A percentile compares a stretch with the other conserved stretches of the same genome.
phyloP scores from a whole-genome alignment of 2,888 invertebrate species.

The Hermaeophaga mercurialis region DNA sequence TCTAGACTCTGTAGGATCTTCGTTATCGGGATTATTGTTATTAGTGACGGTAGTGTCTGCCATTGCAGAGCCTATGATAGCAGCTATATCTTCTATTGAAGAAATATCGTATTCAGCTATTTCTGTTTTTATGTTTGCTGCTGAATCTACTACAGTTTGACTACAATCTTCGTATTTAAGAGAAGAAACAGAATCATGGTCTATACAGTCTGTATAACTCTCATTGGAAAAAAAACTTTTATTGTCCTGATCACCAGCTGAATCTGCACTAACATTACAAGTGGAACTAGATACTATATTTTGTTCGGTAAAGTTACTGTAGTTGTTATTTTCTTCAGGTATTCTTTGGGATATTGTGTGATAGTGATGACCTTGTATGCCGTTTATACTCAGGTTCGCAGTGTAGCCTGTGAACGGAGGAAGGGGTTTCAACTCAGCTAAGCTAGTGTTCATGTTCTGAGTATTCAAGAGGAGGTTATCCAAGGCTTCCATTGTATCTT shows the following conservation, averaged over 20 bases:
- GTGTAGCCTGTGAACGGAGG: constrained; percentile 88
- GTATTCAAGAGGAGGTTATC: constrained; percentile 47
- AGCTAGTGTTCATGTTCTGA: constrained; percentile 63
- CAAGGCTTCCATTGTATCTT: constrained; percentile 68
- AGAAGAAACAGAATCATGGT: constrained; percentile 65
- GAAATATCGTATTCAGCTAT: constrained; percentile 70
- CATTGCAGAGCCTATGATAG: constrained; percentile 86
- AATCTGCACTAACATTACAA: constrained; percentile 61
- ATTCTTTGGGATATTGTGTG: constrained; percentile 81
- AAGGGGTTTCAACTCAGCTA: constrained; percentile 83
- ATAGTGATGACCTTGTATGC: constrained; percentile 86
- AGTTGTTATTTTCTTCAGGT: constrained; percentile 72
- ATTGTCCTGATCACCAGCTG: constrained; percentile 57
- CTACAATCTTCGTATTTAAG: constrained; percentile 62
- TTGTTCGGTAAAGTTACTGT: constrained; percentile 65
- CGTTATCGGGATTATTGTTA: constrained; percentile 64
- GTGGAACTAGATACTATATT: constrained; percentile 78
- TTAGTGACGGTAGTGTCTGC: constrained; percentile 87
- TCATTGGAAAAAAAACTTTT: constrained; percentile 60
- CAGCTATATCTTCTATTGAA: constrained; percentile 82
- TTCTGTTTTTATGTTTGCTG: constrained; percentile 62
- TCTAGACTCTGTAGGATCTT: constrained; percentile 74
- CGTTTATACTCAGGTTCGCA: constrained; percentile 84
- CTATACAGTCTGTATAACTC: constrained; percentile 58
- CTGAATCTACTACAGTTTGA: constrained; percentile 58